phyloP scores from a whole-genome alignment of 2,797 vertebrate genomes.

The Poeciliopsis infans region DNA sequence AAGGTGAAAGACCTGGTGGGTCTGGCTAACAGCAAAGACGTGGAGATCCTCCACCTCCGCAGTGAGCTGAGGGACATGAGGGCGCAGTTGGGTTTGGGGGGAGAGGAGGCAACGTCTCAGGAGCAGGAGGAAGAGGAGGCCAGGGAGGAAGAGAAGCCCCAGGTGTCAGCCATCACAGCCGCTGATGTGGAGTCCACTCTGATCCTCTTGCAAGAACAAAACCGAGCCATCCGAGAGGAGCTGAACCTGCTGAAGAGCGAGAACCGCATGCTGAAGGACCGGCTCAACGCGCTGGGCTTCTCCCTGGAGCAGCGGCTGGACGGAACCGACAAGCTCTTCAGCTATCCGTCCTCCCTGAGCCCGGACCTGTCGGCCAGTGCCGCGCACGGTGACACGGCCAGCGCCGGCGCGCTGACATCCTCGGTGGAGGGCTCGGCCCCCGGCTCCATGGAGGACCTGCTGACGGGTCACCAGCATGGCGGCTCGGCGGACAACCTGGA shows the following conservation, averaged over 20 bases:
- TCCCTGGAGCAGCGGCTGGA: slow-evolving; percentile 94
- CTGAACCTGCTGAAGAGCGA: slow-evolving; percentile 95
- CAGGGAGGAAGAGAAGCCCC: slow-evolving; percentile 74
- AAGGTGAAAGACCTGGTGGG: slow-evolving; percentile 93
- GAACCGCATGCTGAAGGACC: slow-evolving; percentile 96
- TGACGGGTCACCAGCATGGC: slow-evolving; percentile 89
- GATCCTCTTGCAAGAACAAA: slow-evolving; percentile 92
- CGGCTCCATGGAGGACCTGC: slow-evolving; percentile 93
- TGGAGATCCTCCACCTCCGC: slow-evolving; percentile 92
- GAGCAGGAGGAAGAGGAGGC: slow-evolving; percentile 45
- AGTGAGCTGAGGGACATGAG: slow-evolving; percentile 91
- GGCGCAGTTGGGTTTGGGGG: slow-evolving; percentile 87
- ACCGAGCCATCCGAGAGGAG: slow-evolving; percentile 91
- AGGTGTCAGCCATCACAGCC: slow-evolving; percentile 82
- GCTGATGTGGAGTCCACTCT: slow-evolving; percentile 92
- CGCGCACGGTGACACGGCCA: slow-evolving; percentile 85
- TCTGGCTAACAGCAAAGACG: slow-evolving; percentile 92
- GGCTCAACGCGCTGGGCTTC: slow-evolving; percentile 94
- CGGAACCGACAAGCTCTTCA: slow-evolving; percentile 88
- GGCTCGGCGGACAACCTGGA: slow-evolving; percentile 94
- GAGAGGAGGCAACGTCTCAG: slow-evolving; percentile 53
- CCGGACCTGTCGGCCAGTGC: slow-evolving; percentile 84
- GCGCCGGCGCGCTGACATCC: slow-evolving; percentile 87
- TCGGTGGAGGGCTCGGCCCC: slow-evolving; percentile 94
- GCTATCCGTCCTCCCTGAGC: slow-evolving; percentile 84